Percentiles rank a stretch among this genome's conserved stretches.
Conservation (phyloP, 2,113 vertebrate species). For the Holacanthus passer region DNA sequence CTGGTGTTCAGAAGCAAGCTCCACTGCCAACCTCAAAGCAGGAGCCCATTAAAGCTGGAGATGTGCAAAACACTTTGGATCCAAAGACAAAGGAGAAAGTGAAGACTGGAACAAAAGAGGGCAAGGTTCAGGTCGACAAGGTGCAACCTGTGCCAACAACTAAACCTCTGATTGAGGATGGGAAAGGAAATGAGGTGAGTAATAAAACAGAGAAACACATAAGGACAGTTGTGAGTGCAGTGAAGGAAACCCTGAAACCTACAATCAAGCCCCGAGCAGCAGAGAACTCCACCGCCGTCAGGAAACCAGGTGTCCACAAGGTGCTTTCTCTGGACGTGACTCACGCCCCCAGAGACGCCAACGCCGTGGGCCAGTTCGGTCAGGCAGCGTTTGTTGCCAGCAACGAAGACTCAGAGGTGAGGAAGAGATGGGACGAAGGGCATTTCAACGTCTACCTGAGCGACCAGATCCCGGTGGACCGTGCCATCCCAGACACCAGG, state of each 20-base stretch:
- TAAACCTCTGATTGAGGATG: conserved; percentile 14
- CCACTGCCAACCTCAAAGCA: not conserved
- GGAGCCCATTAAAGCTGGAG: not conserved
- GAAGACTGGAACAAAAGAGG: conserved; percentile 2
- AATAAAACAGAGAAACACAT: not conserved
- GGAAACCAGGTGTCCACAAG: conserved; percentile 78
- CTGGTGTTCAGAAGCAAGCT: conserved; percentile 36
- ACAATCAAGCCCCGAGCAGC: not conserved
- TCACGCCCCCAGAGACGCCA: conserved; percentile 84
- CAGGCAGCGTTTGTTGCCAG: conserved; percentile 81
- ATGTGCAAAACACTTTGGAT: conserved; percentile 7
- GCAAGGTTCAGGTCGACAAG: not conserved
- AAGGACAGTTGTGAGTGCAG: not conserved
- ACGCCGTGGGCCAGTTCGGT: conserved; percentile 93
- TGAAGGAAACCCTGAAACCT: conserved; percentile 16
- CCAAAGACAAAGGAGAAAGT: conserved; percentile 1
- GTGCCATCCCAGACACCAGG: conserved; percentile 93
- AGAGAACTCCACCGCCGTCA: conserved; percentile 35
- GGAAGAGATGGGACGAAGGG: conserved; percentile 93
- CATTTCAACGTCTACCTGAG: conserved; percentile 97
- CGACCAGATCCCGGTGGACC: conserved; percentile 93
- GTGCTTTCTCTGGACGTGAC: conserved; percentile 89
- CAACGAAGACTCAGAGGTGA: conserved; percentile 86
- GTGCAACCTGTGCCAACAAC: conserved; percentile 25
- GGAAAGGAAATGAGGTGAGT: conserved; percentile 9